Conservation (phyloP, 2,888 invertebrate species). For the Mesorhabditis sp. region DNA sequence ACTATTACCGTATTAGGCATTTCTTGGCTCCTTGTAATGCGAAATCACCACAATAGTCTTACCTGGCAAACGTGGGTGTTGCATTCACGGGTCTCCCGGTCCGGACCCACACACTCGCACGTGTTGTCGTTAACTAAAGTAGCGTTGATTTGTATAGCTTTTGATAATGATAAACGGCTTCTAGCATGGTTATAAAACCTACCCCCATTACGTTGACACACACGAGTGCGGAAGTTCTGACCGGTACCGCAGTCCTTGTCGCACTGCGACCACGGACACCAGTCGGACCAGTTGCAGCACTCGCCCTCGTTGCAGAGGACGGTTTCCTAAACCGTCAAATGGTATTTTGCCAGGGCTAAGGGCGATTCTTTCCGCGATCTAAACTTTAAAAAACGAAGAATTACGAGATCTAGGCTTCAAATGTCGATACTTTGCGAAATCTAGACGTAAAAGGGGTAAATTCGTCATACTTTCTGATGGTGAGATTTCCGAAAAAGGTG, state of each 20-base stretch:
- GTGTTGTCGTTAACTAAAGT: slow-evolving; percentile 23
- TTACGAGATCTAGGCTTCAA: no score
- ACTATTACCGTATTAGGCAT: no score
- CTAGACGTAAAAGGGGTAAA: no score
- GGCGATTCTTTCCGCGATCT: no score
- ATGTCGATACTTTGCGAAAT: no score
- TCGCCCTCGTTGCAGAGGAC: slow-evolving; percentile 39
- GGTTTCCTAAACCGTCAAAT: slow-evolving; percentile 19
- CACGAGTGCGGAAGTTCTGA: slow-evolving; percentile 35
- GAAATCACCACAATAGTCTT: background rate
- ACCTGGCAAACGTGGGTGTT: slow-evolving; percentile 42
- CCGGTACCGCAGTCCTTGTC: slow-evolving; percentile 49
- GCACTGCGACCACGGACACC: slow-evolving; percentile 49
- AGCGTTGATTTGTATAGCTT: background rate
- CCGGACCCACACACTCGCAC: slow-evolving; percentile 43
- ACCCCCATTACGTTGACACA: slow-evolving; percentile 38
- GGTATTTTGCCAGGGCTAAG: no score
- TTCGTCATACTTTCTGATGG: no score
- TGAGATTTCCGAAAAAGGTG: no score
- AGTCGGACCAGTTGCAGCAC: slow-evolving; percentile 48
- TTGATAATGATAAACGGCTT: background rate
- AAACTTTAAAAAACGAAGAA: no score
- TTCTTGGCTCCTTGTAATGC: background rate
- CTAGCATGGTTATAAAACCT: background rate
- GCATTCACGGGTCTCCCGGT: slow-evolving; percentile 40